phyloP scores from a whole-genome alignment of 2,113 vertebrate species.

The Synodontis membranacea region DNA sequence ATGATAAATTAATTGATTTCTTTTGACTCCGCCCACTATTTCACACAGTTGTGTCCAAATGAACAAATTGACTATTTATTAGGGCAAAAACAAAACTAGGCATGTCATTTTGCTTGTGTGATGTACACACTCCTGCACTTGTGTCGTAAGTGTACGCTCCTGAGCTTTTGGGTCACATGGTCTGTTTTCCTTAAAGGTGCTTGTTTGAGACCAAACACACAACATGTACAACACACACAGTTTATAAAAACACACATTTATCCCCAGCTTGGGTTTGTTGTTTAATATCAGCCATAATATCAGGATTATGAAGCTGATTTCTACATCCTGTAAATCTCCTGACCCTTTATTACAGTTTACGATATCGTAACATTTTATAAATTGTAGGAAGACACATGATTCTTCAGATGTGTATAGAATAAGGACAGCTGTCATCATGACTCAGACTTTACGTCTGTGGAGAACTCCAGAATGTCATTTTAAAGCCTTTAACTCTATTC shows the following conservation, averaged over 20 bases:
- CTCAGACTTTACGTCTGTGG: neutral
- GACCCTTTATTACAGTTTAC: neutral
- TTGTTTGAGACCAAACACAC: neutral
- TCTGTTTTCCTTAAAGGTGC: conserved; percentile 26
- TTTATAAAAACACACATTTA: neutral
- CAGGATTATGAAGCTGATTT: neutral
- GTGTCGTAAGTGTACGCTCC: neutral
- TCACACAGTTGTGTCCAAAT: neutral
- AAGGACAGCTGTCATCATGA: neutral
- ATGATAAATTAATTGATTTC: neutral
- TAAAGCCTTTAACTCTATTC: neutral
- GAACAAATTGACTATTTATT: neutral
- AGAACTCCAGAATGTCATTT: neutral
- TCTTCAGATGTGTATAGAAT: neutral
- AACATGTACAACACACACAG: neutral
- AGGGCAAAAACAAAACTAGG: neutral
- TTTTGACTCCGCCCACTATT: neutral
- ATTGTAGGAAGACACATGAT: neutral
- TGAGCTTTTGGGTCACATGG: neutral
- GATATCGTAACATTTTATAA: neutral
- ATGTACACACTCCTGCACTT: neutral
- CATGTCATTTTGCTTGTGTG: neutral
- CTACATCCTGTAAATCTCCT: neutral
- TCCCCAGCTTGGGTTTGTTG: neutral
- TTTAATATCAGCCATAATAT: neutral